A percentile compares a stretch with the other conserved stretches of the same genome.
Conservation (phyloP, 2,113 vertebrate species). For the Gavialis gangeticus region DNA sequence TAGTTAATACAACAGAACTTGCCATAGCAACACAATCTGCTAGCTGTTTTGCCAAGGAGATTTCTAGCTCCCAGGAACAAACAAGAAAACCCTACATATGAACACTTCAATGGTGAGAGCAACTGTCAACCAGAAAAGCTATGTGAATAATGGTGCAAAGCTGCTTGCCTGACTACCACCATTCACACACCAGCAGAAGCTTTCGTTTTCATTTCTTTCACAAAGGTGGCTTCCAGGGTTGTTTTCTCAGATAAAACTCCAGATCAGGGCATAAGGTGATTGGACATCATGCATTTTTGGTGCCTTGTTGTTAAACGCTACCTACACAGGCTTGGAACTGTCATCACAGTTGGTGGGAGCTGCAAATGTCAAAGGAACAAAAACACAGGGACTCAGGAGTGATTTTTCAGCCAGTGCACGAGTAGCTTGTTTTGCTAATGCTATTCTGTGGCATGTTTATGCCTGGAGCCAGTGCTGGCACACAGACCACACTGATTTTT, state of each 20-base stretch:
- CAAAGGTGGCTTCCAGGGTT: neutral
- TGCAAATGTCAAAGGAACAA: neutral
- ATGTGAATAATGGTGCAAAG: neutral
- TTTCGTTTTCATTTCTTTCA: neutral
- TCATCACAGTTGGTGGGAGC: accelerated
- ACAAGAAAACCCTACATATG: neutral
- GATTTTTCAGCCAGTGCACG: accelerated
- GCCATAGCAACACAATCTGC: neutral
- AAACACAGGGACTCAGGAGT: neutral
- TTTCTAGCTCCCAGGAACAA: neutral
- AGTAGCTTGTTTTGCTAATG: neutral
- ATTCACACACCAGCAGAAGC: neutral
- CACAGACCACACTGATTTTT: accelerated
- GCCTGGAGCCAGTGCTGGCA: accelerated
- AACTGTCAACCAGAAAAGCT: neutral
- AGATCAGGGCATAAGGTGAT: neutral
- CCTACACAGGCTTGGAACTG: neutral
- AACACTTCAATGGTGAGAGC: neutral
- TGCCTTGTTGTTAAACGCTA: accelerated
- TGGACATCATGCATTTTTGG: neutral
- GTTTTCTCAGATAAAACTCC: neutral
- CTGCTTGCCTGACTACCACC: neutral
- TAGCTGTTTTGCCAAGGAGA: neutral
- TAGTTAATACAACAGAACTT: neutral
- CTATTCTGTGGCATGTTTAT: accelerated